Conservation (phyloP, 2,888 invertebrate species). For the Xanthostigma xanthostigma region DNA sequence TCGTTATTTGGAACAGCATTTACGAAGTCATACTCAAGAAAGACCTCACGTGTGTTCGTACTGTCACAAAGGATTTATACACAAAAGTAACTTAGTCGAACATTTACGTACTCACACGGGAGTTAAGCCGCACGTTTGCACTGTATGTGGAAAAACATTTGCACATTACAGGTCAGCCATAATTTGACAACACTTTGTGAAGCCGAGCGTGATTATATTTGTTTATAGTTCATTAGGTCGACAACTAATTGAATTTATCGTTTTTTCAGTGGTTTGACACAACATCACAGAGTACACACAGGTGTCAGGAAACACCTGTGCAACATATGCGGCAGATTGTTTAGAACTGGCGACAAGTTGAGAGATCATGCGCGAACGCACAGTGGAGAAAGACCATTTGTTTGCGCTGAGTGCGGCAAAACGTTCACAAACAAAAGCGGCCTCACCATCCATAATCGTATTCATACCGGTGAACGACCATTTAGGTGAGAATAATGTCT, state of each 20-base stretch:
- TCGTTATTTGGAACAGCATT: constrained; percentile 11
- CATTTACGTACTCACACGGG: constrained; percentile 12
- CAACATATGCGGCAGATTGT: constrained; percentile 11
- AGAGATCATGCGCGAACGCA: constrained; percentile 14
- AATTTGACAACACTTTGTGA: no score
- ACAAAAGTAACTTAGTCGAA: constrained; percentile 12
- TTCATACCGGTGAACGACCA: constrained; percentile 13
- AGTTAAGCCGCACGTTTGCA: constrained; percentile 12
- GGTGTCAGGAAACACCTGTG: constrained; percentile 10
- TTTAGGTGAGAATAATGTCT: not conserved
- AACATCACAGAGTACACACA: constrained; percentile 10
- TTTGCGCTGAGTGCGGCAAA: constrained; percentile 15
- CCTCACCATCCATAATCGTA: constrained; percentile 11
- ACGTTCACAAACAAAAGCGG: constrained; percentile 12
- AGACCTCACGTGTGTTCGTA: constrained; percentile 11
- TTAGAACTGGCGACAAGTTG: constrained; percentile 4
- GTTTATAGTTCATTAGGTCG: no score
- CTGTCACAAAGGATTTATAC: constrained; percentile 12
- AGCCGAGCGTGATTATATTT: no score
- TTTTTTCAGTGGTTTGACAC: constrained; percentile 9
- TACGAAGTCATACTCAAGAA: constrained; percentile 10
- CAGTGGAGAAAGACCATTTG: constrained; percentile 17
- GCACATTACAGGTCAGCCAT: constrained; percentile 5
- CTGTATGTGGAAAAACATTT: constrained; percentile 12
- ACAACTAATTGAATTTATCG: no score